Evolutionary conservation across 1,140 invertebrate genomes (phyloP).

Genomic region (Venturia canescens): DNA sequence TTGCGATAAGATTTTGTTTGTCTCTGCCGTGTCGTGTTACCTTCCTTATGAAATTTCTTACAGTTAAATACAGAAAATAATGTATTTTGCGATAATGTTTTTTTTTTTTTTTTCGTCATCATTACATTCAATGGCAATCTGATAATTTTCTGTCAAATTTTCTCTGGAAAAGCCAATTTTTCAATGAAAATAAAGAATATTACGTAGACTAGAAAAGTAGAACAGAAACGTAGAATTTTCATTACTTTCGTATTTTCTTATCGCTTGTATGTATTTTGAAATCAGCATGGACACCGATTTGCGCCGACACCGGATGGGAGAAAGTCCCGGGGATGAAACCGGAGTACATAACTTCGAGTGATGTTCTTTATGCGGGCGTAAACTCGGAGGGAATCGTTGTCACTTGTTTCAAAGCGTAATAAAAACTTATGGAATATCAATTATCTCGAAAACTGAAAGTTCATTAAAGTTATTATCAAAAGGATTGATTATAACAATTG

Average conservation of each 20-base stretch:
- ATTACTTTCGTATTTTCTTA: slow-evolving; percentile 27
- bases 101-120: no score
- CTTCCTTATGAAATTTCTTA: no score
- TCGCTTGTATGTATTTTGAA: slow-evolving; percentile 5
- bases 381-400: slow-evolving; percentile 67
- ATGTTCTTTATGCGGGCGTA: slow-evolving; percentile 58
- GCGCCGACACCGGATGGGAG: slow-evolving; percentile 65
- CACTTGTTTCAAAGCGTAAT: slow-evolving; percentile 67
- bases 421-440: neutral
- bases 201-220: no score
- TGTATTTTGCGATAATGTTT: no score
- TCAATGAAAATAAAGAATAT: no score
- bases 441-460: neutral
- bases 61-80: no score
- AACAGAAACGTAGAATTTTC: neutral
- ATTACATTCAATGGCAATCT: no score
- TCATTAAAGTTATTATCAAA: slow-evolving; percentile 4
- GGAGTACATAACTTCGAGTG: slow-evolving; percentile 55
- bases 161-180: no score
- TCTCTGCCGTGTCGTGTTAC: no score
- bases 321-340: slow-evolving; percentile 68
- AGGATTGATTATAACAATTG: neutral
- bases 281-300: slow-evolving; percentile 54
- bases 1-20: no score
- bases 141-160: no score